Evolutionary conservation across 2,888 invertebrate species (phyloP).

Genomic region (Spilosoma lubricipeda): DNA sequence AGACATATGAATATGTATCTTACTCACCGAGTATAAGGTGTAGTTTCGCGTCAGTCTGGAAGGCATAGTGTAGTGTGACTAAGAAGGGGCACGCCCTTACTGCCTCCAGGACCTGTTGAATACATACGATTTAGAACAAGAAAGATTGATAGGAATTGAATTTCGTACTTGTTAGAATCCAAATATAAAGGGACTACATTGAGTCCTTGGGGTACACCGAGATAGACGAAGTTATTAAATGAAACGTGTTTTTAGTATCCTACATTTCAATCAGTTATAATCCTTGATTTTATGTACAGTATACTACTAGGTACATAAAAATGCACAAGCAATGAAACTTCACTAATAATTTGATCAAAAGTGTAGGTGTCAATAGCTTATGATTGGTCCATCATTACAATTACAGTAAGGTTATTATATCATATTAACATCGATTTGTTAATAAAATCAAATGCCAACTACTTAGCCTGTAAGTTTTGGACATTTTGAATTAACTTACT

Average conservation of each 20-base stretch:
- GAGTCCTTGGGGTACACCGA: constrained; percentile 40
- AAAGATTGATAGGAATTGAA: constrained; percentile 23
- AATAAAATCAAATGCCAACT: too few species aligned
- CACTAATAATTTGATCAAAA: not conserved
- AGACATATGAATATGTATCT: constrained; percentile 28
- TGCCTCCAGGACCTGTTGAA: constrained; percentile 93
- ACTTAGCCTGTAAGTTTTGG: not conserved
- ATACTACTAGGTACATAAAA: not conserved
- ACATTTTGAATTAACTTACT: constrained; percentile 66
- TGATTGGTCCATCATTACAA: not conserved
- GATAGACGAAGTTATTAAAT: constrained; percentile 5
- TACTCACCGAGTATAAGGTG: constrained; percentile 97
- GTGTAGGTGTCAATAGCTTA: constrained; percentile 1
- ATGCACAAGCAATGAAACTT: not conserved
- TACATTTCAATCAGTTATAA: not conserved
- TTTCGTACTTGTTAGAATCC: constrained; percentile 27
- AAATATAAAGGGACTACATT: constrained; percentile 31
- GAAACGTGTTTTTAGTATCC: not conserved
- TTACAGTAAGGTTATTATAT: constrained; percentile 2
- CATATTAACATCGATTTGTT: not conserved
- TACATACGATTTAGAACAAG: constrained; percentile 39
- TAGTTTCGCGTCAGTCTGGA: constrained; percentile 98
- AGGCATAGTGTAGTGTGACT: constrained; percentile 98
- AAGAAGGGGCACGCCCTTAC: constrained; percentile 98
- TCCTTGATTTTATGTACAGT: not conserved